Base-by-base conservation (phyloP, 2,888 invertebrate species). In the Drosophila borealis region DNA sequence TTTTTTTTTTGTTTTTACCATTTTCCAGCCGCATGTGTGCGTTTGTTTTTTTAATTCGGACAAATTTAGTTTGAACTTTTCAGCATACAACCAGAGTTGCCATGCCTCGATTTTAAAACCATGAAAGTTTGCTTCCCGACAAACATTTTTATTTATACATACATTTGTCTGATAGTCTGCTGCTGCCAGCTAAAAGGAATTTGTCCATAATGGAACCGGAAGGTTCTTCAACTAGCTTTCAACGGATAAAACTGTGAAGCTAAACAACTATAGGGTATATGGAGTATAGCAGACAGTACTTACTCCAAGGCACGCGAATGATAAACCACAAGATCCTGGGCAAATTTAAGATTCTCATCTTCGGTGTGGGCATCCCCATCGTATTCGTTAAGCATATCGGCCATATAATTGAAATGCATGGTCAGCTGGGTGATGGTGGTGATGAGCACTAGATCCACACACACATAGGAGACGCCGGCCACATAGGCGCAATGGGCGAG, bases 371-470 rank as follows among this genome's bases (percentile, higher is more conserved):
- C 56, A 4, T 34, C 59, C 0, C 80, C 84, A 6, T 80, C 59
- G 65, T 83, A 88, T 14, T 65, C 37, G 36, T 73, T 70, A 57
- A 91, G 54, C 0, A 65, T 67, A 4, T 80, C 66, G 14, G 91
- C 83, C 44, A 91, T 74, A n/a, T 81, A 84, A 57, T 79, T 88
- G n/a, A 88, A 85, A 42, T 89, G 88, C 78, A 89, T 87, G 0
- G 85, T 87, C 53, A 90, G 41, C 53, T 89, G 90, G 6, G 88
- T 88, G 11, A 90, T 78, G 5, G 84, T 82, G 0, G 89, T 80
- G 33, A 90, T 89, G 4, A 91, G 71, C 25, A 91, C 8, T 0
- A 91, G 74, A 70, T 91, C 91, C 10, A 90, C 91, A 2, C 87
- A 87, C 2, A 90, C 76, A 57, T 89, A 88, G 4, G 81, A 83